Conservation (phyloP, 2,113 vertebrate species). For the Phaethon lepturus region DNA sequence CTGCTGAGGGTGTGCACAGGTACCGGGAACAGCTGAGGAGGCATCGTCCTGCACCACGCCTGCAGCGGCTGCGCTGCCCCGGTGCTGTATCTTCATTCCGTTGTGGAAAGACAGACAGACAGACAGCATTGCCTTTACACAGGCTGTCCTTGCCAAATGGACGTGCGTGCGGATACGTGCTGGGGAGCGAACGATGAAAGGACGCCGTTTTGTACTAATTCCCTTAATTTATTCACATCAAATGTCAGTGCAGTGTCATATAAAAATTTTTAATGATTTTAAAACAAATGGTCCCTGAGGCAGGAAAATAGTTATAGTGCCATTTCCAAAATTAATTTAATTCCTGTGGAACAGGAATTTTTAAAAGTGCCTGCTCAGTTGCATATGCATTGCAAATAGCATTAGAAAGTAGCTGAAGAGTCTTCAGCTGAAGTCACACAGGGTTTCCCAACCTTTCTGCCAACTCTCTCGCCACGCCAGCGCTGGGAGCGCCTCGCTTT, state of each 20-base stretch:
- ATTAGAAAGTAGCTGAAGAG: conserved; percentile 15
- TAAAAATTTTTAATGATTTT: conserved; percentile 77
- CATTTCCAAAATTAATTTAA: conserved; percentile 78
- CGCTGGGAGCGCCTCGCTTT: neutral
- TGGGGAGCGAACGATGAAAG: conserved; percentile 16
- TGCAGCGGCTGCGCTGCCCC: neutral
- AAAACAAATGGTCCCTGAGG: conserved; percentile 77
- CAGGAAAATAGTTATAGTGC: conserved; percentile 74
- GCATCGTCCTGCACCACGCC: rapidly evolving
- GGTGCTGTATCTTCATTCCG: rapidly evolving
- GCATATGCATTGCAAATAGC: conserved; percentile 47
- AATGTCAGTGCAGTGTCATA: conserved; percentile 76
- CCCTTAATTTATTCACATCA: conserved; percentile 75
- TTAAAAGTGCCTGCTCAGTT: conserved; percentile 17
- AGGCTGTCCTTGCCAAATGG: neutral
- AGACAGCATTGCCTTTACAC: rapidly evolving
- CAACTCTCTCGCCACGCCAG: neutral
- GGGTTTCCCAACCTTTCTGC: neutral
- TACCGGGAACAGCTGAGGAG: neutral
- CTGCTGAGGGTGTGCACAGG: neutral
- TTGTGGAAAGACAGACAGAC: rapidly evolving
- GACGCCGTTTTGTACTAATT: conserved; percentile 65
- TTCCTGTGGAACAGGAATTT: conserved; percentile 67
- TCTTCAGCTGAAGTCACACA: neutral
- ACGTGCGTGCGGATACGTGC: neutral